phyloP scores from a whole-genome alignment of 1,140 invertebrate species.

The Phymorhynchus buccinoides region DNA sequence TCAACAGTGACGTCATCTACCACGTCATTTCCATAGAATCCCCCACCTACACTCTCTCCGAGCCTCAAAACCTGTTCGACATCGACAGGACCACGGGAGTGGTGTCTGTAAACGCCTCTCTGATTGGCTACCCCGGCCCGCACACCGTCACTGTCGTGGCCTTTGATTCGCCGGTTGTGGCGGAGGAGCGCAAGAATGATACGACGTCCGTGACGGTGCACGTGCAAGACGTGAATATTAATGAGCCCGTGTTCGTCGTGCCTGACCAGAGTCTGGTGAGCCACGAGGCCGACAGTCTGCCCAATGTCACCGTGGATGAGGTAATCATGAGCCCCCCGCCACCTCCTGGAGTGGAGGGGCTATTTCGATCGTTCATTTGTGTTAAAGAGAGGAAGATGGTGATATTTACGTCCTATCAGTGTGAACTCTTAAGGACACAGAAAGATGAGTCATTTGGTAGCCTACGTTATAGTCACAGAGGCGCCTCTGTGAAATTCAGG shows the following conservation, averaged over 20 bases:
- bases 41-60: not conserved
- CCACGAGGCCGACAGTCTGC: not conserved
- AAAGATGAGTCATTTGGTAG: too few relatives aligned
- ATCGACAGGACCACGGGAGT: slow-evolving; percentile 14
- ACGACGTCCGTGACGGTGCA: slow-evolving; percentile 36
- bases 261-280: slow-evolving; percentile 36
- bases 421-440: too few relatives aligned
- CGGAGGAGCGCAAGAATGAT: slow-evolving; percentile 31
- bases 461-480: too few relatives aligned
- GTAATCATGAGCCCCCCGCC: too few relatives aligned
- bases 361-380: too few relatives aligned
- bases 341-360: too few relatives aligned
- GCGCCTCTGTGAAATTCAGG: too few relatives aligned
- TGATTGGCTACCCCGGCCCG: slow-evolving; percentile 45
- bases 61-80: slow-evolving; percentile 12
- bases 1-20: slow-evolving; percentile 42
- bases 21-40: not conserved
- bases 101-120: slow-evolving; percentile 24
- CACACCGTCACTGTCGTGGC: slow-evolving; percentile 44
- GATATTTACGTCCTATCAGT: too few relatives aligned
- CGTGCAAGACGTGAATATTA: slow-evolving; percentile 52
- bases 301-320: slow-evolving; percentile 33
- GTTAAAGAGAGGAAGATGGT: too few relatives aligned
- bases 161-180: slow-evolving; percentile 48
- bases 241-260: slow-evolving; percentile 43